Percentiles rank a stretch among this genome's conserved stretches.
Conservation (phyloP, 2,113 vertebrate species). For the Acinonyx jubatus region DNA sequence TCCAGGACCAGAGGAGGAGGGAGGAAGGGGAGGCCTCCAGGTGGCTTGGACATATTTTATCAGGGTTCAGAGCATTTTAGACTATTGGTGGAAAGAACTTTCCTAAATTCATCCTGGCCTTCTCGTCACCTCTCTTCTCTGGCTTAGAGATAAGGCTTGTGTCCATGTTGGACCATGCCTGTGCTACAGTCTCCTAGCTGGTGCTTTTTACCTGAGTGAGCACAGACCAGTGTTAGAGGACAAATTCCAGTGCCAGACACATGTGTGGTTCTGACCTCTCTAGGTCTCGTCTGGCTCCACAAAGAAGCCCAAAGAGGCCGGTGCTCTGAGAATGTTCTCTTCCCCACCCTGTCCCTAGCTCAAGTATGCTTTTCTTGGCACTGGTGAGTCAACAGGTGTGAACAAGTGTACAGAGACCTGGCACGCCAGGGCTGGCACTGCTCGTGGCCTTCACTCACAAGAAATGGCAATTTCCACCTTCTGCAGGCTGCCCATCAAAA, state of each 20-base stretch:
- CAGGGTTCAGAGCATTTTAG: not conserved
- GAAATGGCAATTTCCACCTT: slow-evolving; percentile 84
- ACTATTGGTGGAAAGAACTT: not conserved
- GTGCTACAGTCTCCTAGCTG: not conserved
- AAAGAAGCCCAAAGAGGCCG: not conserved
- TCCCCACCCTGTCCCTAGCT: not conserved
- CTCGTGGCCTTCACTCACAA: slow-evolving; percentile 81
- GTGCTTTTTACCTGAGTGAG: not conserved
- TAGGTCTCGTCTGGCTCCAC: slow-evolving; percentile 14
- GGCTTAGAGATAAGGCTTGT: not conserved
- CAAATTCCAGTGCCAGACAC: not conserved
- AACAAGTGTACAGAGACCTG: slow-evolving; percentile 78
- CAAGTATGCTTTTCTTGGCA: slow-evolving; percentile 83
- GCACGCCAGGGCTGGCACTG: slow-evolving; percentile 82
- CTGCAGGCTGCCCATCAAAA: slow-evolving; percentile 86
- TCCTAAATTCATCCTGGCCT: not conserved
- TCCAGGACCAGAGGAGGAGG: not conserved
- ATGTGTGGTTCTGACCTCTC: not conserved
- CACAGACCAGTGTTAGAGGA: not conserved
- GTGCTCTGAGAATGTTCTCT: slow-evolving; percentile 27
- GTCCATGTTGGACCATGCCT: not conserved
- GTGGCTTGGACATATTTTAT: not conserved
- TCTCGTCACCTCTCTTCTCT: not conserved
- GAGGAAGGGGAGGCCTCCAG: not conserved
- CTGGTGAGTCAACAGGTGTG: slow-evolving; percentile 85